Percentiles rank a stretch among this genome's conserved stretches.
Conservation (phyloP, 53 echinoderm and acorn worm genomes). For the Henricia sp. region DNA sequence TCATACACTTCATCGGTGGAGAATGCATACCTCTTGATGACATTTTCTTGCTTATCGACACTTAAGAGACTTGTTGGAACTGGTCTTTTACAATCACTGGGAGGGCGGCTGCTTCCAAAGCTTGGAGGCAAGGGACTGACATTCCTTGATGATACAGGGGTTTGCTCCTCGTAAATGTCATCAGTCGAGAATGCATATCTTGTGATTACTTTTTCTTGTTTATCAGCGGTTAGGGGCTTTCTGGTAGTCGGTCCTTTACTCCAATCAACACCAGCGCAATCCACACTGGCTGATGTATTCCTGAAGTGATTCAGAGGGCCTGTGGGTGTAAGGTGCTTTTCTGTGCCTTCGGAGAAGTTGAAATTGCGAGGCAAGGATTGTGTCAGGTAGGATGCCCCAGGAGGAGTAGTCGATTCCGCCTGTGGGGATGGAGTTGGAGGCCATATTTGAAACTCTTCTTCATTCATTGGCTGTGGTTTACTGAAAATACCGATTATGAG, state of each 20-base stretch:
- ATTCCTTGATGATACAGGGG: constrained; percentile 32
- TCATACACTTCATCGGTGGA: neutral
- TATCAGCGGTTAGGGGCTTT: neutral
- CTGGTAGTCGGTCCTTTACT: neutral
- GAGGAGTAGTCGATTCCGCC: constrained; percentile 15
- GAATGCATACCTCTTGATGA: too few species aligned
- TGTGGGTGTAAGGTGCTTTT: neutral
- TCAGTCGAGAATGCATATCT: constrained; percentile 66
- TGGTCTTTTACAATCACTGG: neutral
- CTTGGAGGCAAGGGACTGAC: constrained; percentile 50
- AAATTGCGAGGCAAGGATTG: constrained; percentile 72
- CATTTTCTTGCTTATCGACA: too few species aligned
- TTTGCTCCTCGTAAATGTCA: constrained; percentile 47
- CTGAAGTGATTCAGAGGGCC: neutral
- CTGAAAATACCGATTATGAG: constrained; percentile 54
- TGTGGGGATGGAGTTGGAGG: constrained; percentile 47
- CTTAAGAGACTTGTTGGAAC: too few species aligned
- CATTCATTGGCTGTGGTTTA: constrained; percentile 40
- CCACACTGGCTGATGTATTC: constrained; percentile 48
- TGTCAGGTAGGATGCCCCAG: constrained; percentile 28
- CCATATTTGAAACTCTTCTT: constrained; percentile 23
- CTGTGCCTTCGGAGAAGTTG: constrained; percentile 1
- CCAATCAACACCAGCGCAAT: constrained; percentile 52
- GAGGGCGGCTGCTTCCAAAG: neutral
- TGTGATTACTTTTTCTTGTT: constrained; percentile 31